Evolutionary conservation across 2,888 invertebrate species (phyloP).

Genomic region (Drosophila engyochracea): DNA sequence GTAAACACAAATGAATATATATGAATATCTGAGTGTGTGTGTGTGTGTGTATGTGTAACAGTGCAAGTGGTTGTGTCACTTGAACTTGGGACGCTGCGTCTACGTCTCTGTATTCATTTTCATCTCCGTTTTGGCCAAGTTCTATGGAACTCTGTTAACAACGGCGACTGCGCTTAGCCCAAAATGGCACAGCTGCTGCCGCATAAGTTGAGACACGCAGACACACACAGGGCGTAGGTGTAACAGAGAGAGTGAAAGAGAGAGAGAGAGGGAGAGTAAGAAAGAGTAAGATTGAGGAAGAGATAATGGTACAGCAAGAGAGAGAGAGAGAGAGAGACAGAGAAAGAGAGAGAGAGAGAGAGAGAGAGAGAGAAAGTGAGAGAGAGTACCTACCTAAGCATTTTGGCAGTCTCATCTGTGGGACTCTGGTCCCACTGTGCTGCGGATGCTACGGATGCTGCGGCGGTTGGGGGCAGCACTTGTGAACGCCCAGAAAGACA

Average conservation of each 20-base stretch:
- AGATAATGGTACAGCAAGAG: not conserved
- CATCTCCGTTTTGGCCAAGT: conserved; percentile 30
- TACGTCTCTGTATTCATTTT: conserved; percentile 4
- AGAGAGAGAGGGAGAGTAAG: not conserved
- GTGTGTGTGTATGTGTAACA: conserved; percentile 12
- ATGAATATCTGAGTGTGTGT: not conserved
- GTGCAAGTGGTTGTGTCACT: conserved; percentile 56
- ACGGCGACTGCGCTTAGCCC: conserved; percentile 51
- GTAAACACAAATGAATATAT: not conserved
- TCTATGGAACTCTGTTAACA: conserved; percentile 29
- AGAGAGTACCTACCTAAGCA: conserved; percentile 44
- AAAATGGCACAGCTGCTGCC: conserved; percentile 63
- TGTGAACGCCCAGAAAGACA: conserved; percentile 71
- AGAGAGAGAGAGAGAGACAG: not conserved
- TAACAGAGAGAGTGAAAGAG: not conserved
- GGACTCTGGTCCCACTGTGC: conserved; percentile 35
- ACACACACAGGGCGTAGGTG: conserved; percentile 14
- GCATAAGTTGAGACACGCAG: conserved; percentile 49
- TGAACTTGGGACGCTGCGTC: conserved; percentile 59
- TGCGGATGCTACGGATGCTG: conserved; percentile 18
- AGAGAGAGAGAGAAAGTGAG: not conserved
- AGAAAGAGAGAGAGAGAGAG: not conserved
- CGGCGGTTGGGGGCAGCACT: conserved; percentile 49
- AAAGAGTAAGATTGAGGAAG: not conserved
- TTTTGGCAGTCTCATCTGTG: conserved; percentile 38